These are phyloP conservation scores for Cephalopachus bancanus DNA, from an alignment of 2,797 vertebrate species.

Conservation along the genomic window DNA sequence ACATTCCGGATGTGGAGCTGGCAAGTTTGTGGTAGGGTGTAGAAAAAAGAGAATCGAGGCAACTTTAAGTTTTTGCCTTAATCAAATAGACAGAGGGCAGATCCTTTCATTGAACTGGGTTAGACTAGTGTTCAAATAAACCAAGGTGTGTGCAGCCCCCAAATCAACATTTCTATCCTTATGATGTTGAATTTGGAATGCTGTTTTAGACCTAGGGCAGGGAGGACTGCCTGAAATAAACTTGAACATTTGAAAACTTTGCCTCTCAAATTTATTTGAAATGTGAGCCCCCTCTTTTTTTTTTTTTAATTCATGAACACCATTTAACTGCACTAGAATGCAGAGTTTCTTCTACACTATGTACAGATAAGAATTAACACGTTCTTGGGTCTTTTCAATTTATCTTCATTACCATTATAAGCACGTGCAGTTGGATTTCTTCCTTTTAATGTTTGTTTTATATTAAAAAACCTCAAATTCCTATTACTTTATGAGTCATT, in stretches of 20 bases:
- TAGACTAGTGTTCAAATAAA: not conserved
- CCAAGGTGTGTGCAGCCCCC: not conserved
- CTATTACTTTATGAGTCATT: not conserved
- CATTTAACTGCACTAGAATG: not conserved
- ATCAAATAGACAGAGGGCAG: not conserved
- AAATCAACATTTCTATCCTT: not conserved
- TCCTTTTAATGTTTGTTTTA: slow-evolving; percentile 5
- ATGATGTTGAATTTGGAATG: not conserved
- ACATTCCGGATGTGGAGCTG: not conserved
- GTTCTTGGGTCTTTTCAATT: not conserved
- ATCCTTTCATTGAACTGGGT: not conserved
- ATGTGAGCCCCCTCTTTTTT: not conserved
- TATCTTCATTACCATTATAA: slow-evolving; percentile 39
- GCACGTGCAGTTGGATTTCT: not conserved
- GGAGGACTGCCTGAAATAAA: not conserved
- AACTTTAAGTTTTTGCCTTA: not conserved
- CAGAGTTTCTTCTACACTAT: not conserved
- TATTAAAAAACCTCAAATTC: slow-evolving; percentile 25
- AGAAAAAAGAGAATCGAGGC: not conserved
- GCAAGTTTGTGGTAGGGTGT: not conserved
- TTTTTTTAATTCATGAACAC: not conserved
- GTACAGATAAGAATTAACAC: not conserved
- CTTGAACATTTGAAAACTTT: not conserved
- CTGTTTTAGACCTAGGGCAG: not conserved
- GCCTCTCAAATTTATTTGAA: not conserved